These are phyloP conservation scores for Lasiurus borealis DNA, from an alignment of 2,113 vertebrate genomes.

Conservation along the genomic window DNA sequence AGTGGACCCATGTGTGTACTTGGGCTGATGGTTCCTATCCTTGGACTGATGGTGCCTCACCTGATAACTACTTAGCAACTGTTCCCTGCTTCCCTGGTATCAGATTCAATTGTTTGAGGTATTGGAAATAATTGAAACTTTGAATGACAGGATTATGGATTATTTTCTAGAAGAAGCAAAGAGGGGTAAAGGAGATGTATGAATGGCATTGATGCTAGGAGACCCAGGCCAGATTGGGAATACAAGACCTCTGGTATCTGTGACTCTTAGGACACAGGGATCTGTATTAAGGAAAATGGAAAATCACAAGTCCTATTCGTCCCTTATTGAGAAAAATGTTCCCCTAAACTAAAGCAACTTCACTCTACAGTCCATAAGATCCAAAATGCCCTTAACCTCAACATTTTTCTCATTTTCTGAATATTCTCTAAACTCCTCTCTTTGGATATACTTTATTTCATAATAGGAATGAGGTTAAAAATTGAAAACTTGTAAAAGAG, in stretches of 20 bases:
- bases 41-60: not conserved
- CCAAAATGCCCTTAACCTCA: not conserved
- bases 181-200: not conserved
- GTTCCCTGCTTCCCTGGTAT: not conserved
- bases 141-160: not conserved
- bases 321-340: not conserved
- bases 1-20: not conserved
- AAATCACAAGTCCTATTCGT: not conserved
- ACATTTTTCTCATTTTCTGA: not conserved
- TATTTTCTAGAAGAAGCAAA: constrained; percentile 45
- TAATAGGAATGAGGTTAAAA: constrained; percentile 32
- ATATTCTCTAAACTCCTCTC: not conserved
- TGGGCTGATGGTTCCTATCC: not conserved
- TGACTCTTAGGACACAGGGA: not conserved
- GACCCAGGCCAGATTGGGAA: not conserved
- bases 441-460: constrained; percentile 16
- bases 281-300: constrained; percentile 17
- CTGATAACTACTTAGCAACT: not conserved
- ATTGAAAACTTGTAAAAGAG: not conserved
- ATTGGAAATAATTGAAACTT: constrained; percentile 37
- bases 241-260: not conserved
- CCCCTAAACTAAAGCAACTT: not conserved
- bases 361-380: not conserved
- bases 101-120: not conserved
- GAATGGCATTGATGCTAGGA: not conserved